A percentile compares a stretch with the other conserved stretches of the same genome.
Conservation (phyloP, 2,888 invertebrate genomes). For the Lottia gigantea region DNA sequence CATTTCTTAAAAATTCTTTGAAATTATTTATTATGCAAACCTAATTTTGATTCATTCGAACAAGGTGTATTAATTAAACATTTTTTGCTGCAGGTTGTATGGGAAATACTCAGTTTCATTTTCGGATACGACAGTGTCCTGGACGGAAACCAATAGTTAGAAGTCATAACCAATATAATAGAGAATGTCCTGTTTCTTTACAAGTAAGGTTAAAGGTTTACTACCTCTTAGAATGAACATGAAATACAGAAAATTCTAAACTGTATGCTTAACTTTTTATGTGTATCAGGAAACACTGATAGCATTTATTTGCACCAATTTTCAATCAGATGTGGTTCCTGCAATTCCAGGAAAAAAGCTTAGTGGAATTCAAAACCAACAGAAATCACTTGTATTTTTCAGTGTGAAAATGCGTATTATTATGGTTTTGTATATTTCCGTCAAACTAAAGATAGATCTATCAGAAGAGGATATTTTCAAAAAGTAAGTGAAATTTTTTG, state of each 20-base stretch:
- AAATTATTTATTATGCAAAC: too few relatives aligned
- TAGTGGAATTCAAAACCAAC: too few relatives aligned
- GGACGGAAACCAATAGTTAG: slow-evolving; percentile 70
- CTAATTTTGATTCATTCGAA: too few relatives aligned
- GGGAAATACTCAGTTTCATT: slow-evolving; percentile 98
- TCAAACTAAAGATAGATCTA: slow-evolving; percentile 74
- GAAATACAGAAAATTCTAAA: too few relatives aligned
- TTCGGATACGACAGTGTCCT: slow-evolving; percentile 82
- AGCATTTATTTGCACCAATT: too few relatives aligned
- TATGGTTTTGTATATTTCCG: slow-evolving; percentile 99
- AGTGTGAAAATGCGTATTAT: slow-evolving; percentile 77
- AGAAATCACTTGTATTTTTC: slow-evolving; percentile 19
- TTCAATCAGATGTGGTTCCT: too few relatives aligned
- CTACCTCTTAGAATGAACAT: too few relatives aligned
- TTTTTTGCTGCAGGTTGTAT: slow-evolving; percentile 79
- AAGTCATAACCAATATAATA: slow-evolving; percentile 75
- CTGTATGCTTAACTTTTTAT: too few relatives aligned
- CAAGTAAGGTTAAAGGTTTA: too few relatives aligned
- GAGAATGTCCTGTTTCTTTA: slow-evolving; percentile 68
- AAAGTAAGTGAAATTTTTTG: slow-evolving; percentile 76
- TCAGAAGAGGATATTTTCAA: slow-evolving; percentile 98
- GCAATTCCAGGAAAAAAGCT: too few relatives aligned
- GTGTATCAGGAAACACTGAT: too few relatives aligned
- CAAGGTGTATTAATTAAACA: not conserved
- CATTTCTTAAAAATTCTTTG: too few relatives aligned